phyloP scores from a whole-genome alignment of 2,888 invertebrate species.

The Tanypteryx hageni region DNA sequence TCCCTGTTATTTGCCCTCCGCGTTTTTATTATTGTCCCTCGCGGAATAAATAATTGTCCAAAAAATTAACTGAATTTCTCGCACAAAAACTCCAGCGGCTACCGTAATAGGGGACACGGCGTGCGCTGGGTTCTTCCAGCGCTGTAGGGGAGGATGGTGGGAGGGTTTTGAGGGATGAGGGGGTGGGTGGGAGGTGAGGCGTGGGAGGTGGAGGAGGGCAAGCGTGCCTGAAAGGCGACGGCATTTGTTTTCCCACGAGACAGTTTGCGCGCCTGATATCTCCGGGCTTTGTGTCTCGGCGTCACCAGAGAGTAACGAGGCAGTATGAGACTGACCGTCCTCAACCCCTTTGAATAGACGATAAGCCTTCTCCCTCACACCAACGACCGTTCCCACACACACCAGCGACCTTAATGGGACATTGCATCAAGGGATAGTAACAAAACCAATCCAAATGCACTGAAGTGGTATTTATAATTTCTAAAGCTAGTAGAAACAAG shows the following conservation, averaged over 20 bases:
- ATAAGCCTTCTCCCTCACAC: background rate
- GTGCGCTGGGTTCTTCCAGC: background rate
- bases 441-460: background rate
- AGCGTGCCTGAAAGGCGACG: background rate
- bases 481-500: no score
- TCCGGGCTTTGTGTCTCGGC: constrained; percentile 10
- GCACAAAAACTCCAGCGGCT: background rate
- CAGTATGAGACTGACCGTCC: background rate
- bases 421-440: background rate
- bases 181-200: no score
- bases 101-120: background rate
- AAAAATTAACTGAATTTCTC: background rate
- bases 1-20: background rate
- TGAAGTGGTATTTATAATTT: background rate
- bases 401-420: background rate
- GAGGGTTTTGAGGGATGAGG: no score
- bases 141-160: background rate
- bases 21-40: background rate
- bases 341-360: background rate
- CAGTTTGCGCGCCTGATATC: constrained; percentile 7
- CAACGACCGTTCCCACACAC: background rate
- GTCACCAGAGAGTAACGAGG: background rate
- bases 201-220: background rate
- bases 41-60: background rate
- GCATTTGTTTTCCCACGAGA: constrained; percentile 3